phyloP scores from a whole-genome alignment of 1,140 invertebrate genomes.

The Varroa destructor region DNA sequence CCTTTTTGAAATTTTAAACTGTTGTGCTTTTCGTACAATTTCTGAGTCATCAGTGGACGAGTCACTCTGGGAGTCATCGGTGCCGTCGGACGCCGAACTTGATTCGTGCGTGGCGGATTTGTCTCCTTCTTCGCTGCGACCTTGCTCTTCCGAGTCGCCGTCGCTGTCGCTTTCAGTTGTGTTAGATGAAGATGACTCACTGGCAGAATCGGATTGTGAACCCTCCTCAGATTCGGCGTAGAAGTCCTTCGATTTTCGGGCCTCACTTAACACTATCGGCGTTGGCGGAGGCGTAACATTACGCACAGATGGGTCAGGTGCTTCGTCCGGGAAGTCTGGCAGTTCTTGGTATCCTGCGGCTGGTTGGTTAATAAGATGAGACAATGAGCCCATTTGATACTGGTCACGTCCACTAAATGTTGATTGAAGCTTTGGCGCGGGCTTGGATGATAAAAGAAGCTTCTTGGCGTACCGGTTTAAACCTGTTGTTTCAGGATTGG shows the following conservation, averaged over 20 bases:
- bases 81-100: background rate
- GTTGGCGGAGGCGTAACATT: conserved; percentile 52
- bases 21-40: background rate
- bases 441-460: conserved; percentile 81
- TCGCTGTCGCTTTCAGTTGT: conserved; percentile 27
- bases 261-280: conserved; percentile 38
- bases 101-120: conserved; percentile 29
- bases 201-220: conserved; percentile 33
- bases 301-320: conserved; percentile 61
- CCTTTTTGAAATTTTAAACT: conserved; percentile 27
- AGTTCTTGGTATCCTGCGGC: conserved; percentile 75
- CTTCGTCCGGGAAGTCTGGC: conserved; percentile 62
- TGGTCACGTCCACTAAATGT: conserved; percentile 58
- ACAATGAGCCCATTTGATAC: conserved; percentile 85
- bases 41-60: conserved; percentile 3
- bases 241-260: conserved; percentile 47
- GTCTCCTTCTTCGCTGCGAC: conserved; percentile 31
- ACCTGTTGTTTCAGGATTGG: conserved; percentile 4
- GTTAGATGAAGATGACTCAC: conserved; percentile 28
- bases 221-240: conserved; percentile 37
- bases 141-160: conserved; percentile 32
- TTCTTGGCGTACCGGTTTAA: conserved; percentile 52
- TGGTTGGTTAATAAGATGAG: conserved; percentile 75
- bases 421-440: conserved; percentile 66
- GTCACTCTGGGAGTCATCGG: background rate